Base-by-base conservation (phyloP, 2,888 invertebrate genomes). In the Tachina fera region DNA sequence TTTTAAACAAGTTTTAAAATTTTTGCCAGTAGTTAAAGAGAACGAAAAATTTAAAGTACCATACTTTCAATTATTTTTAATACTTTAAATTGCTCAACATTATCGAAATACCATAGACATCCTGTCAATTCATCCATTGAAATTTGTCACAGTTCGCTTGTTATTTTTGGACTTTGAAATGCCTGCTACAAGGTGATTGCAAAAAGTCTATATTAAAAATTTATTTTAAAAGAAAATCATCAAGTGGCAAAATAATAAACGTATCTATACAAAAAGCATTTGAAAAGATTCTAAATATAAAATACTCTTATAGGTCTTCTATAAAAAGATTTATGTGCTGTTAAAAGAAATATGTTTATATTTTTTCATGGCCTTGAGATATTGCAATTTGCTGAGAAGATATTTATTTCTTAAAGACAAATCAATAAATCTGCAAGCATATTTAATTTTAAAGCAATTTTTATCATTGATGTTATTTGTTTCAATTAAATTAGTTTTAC, bases 301-400 rank as follows among this genome's bases (percentile, higher is more conserved):
- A 49, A 19, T 22, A 43, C 13, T 51, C 43, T 61, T 39, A 43
- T 51, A 13, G 49, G 16, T 49, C 5, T 47, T 58, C 58, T 67
- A 67, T 58, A 58, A 77, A 58, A 43, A 76, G 56, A 56, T 67
- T 47, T 56, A 56, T 56, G 45, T 39, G 13, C 41, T 74, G 49
- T 74, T 61, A 47, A 74, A 9, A 49, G 31, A 56, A 67, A 67
- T 67, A 67, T 31, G 6, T 31, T 6, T 6, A 31, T 31, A 31
- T 31, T 31, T 31, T 47, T 67, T 10, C 45, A 10, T 19, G 11
- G 5, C 67, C 47, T 60, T 60, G 60, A 16, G 31, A 13, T 16
- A 11, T 22, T 14, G 31, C 14, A 45, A 47, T 45, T 47, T 39
- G 19, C 47, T 16, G 39, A 31, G 61, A 72, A 47, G 16, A 70